These are phyloP conservation scores for Branchipolynoe longqiensis DNA, from an alignment of 2,888 invertebrate genomes.

Conservation along the genomic window DNA sequence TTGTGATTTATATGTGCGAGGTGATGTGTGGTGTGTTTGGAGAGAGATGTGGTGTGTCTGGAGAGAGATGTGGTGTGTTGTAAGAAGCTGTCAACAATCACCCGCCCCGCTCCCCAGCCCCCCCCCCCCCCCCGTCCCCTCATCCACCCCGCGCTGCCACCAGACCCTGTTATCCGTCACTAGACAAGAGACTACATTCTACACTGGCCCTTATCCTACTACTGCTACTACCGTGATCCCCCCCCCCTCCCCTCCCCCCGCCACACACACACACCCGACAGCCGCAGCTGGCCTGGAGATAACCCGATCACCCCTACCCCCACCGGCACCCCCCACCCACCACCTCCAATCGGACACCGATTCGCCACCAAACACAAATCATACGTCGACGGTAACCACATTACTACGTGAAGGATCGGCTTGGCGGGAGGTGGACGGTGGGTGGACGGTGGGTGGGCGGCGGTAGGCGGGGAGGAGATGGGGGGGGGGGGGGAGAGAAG, in stretches of 20 bases:
- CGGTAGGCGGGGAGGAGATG: background rate
- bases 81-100: background rate
- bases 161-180: background rate
- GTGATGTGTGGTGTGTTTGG: no score
- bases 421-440: background rate
- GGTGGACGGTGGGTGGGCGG: background rate
- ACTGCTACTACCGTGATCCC: background rate
- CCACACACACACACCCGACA: background rate
- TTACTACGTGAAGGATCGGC: background rate
- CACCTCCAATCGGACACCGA: slow-evolving; percentile 33
- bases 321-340: background rate
- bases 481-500: background rate
- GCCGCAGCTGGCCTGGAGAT: slow-evolving; percentile 1
- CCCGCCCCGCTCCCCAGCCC: background rate
- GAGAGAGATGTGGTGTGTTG: background rate
- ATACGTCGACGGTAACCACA: slow-evolving; percentile 25
- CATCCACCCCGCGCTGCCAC: background rate
- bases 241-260: slow-evolving; percentile 22
- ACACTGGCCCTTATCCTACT: no score
- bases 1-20: no score
- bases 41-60: background rate
- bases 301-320: slow-evolving; percentile 11
- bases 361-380: slow-evolving; percentile 34
- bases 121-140: slow-evolving; percentile 6
- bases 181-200: slow-evolving; percentile 1